Evolutionary conservation across 2,888 invertebrate species (phyloP), one percentile per base, ranked within the genome.

Genomic region (Diarsia brunnea): DNA sequence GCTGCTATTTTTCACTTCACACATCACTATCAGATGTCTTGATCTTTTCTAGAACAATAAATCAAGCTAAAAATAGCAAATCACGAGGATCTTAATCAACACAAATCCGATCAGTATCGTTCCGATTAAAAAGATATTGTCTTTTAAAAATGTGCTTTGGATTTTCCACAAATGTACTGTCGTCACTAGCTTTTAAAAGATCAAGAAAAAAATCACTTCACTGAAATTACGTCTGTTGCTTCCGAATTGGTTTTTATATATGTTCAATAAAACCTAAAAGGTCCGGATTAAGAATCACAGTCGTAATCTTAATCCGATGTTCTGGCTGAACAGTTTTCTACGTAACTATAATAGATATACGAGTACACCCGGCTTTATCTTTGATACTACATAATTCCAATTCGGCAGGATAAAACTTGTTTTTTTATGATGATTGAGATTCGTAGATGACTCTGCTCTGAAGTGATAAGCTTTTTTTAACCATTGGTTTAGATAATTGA

Each of bases 191-290:
- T 27, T 60, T 43, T 16, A 1, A 10, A 4, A 43, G 4, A 2
- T 8, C 49, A 11, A 16, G 12, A 19, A 45, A 47, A 51, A 12
- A 74, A 60, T 60, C n/a, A 63, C 38, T 24, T n/a, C 51, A 70
- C 71, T 79, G 5, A 47, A 47, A 43, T 80, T n/a, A 80, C 63
- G 43, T 49, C 47, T n/a, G 14, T 38, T 53, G 43, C 19, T n/a
- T 45, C 47, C 24, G 3, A n/a, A 51, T 16, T 21, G 11, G 16
- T 47, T 14, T 38, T 38, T 53, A 11, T n/a, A 0, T 53, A 19
- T 71, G 38, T 12, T 51, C 4, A 31, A 51, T 43, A 4, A 27
- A 58, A 43, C n/a, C 19, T 43, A 5, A 53, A 3, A 16, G 24
- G 2, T 12, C 21, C 63, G 43, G 43, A 43, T 43, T 43, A 31